Base-by-base conservation (phyloP, 1,140 invertebrate genomes). In the Camponotus vicinus region DNA sequence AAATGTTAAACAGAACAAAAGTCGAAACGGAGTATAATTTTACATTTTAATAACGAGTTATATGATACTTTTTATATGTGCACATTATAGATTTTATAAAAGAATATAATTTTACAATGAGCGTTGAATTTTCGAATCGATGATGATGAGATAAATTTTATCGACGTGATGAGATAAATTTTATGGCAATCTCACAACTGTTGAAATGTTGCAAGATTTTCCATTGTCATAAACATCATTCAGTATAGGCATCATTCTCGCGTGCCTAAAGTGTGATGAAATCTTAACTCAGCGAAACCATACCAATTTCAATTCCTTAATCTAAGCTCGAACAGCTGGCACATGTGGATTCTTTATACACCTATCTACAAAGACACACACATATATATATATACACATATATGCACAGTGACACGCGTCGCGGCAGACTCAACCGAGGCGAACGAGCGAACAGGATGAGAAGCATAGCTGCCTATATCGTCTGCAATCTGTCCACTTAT, bases 401-500 rank as follows among this genome's bases (percentile, higher is more conserved):
- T 45, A 45, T 3, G n/a, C 40, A 8, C 37, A 32, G 61, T 83
- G 69, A 67, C 70, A 77, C 49, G 45, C 63, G 66, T 32, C 71
- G 59, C 45, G 37, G 69, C 57, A 64, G 32, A 67, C 63, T 42
- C 52, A 57, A 45, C 37, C 40, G 69, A 83, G 69, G 57, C 40
- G 52, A 45, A 57, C 37, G 79, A 71, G 11, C 79, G n/a, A 70
- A 64, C 40, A 52, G 40, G 77, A 32, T 18, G 55, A n/a, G 66
- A 75, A 40, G 66, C 27, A 57, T 11, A 64, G 45, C 76, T 75
- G 66, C 42, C 52, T 61, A 59, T 70, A 83, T 86, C 78, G 89
- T 42, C 64, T 86, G 86, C 86, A 90, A 90, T 90, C 89, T 88
- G 89, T 85, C 89, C 89, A 57, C 55, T 69, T 32, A 42, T 37